Percentiles rank a stretch among this genome's conserved stretches.
Conservation (phyloP, 2,797 vertebrate genomes). For the Holocentrus rufus region DNA sequence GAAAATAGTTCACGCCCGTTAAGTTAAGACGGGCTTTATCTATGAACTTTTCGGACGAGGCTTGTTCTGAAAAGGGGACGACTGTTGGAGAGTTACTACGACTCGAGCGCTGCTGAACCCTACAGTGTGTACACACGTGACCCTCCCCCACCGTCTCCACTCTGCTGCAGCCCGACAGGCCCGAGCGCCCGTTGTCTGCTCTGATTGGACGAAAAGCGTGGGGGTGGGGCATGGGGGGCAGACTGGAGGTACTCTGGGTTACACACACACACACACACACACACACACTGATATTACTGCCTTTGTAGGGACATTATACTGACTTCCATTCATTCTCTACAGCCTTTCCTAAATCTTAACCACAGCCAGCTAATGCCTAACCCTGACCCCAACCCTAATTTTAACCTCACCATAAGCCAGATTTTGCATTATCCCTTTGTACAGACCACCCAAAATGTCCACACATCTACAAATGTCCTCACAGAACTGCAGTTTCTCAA, state of each 20-base stretch:
- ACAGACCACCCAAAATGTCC: too few species aligned
- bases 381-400: too few species aligned
- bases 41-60: conserved; percentile 70
- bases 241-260: conserved; percentile 23
- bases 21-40: conserved; percentile 34
- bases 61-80: conserved; percentile 73
- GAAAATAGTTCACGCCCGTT: conserved; percentile 26
- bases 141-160: conserved; percentile 77
- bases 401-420: too few species aligned
- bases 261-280: conserved; percentile 19
- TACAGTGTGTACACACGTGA: conserved; percentile 86
- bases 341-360: too few species aligned
- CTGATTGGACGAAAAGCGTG: conserved; percentile 64
- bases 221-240: conserved; percentile 61
- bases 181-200: conserved; percentile 44
- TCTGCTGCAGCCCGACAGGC: conserved; percentile 12
- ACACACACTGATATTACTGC: too few species aligned
- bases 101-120: conserved; percentile 74
- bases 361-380: too few species aligned
- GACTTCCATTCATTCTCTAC: too few species aligned
- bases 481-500: too few species aligned
- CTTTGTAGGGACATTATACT: too few species aligned
- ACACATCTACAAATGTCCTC: too few species aligned
- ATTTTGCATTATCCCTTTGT: too few species aligned
- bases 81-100: conserved; percentile 77